phyloP scores from a whole-genome alignment of 2,797 vertebrate species.

The Premnoplex brunnescens region DNA sequence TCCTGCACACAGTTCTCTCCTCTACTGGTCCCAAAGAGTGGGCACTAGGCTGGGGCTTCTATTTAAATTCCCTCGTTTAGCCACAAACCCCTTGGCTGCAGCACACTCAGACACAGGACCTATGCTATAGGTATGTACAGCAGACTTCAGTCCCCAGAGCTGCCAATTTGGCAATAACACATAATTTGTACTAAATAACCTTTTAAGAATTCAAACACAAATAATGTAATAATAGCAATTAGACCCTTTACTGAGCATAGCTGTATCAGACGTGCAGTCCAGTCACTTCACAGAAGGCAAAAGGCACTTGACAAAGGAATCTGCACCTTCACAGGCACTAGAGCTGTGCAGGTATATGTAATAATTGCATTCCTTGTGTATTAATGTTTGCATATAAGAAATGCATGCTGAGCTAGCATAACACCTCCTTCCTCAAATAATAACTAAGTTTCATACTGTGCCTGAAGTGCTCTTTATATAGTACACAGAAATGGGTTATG shows the following conservation, averaged over 20 bases:
- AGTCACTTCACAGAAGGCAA: conserved; percentile 27
- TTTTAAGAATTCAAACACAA: conserved; percentile 41
- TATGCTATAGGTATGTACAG: not conserved
- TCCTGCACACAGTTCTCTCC: fast-evolving
- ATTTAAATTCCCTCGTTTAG: not conserved
- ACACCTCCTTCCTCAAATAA: conserved; percentile 65
- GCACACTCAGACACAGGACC: fast-evolving
- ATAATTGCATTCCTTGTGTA: conserved; percentile 59
- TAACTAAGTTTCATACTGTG: conserved; percentile 65
- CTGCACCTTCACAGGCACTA: not conserved
- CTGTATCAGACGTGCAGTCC: conserved; percentile 24
- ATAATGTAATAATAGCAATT: conserved; percentile 64
- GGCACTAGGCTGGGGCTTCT: not conserved
- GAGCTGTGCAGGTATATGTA: conserved; percentile 44
- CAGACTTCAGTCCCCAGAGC: not conserved
- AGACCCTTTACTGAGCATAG: conserved; percentile 28
- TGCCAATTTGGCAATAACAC: not conserved
- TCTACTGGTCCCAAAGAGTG: not conserved
- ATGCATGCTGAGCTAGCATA: conserved; percentile 62
- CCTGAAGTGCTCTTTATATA: conserved; percentile 68
- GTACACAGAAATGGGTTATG: conserved; percentile 64
- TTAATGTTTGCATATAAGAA: conserved; percentile 68
- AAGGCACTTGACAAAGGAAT: conserved; percentile 42
- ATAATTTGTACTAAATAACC: conserved; percentile 35
- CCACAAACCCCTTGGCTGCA: not conserved